Evolutionary conservation across 23 tunicate species (phyloP).

Genomic region (Ciona savignyi): DNA sequence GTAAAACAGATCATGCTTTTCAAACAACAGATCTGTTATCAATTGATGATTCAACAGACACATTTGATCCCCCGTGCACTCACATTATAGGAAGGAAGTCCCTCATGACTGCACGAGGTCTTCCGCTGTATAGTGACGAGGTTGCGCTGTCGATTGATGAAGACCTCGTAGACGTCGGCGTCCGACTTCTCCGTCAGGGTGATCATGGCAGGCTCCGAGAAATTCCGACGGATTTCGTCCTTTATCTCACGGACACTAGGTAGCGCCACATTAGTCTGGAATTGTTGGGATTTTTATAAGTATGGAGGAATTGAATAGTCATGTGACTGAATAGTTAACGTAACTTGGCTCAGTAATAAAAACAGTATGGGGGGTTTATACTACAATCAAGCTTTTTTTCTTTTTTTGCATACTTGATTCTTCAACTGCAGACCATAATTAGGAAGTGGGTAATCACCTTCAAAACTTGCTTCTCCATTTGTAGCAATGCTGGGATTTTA

Average conservation of each 20-base stretch:
- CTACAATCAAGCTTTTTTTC: too few species aligned
- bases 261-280: constrained; percentile 29
- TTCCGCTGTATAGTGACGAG: constrained; percentile 74
- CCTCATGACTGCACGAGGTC: neutral
- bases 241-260: constrained; percentile 65
- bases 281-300: neutral
- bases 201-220: constrained; percentile 81
- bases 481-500: constrained; percentile 74
- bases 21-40: too few species aligned
- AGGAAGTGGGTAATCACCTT: too few species aligned
- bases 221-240: constrained; percentile 74
- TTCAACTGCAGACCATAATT: too few species aligned
- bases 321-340: too few species aligned
- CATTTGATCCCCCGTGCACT: too few species aligned
- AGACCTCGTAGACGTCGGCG: constrained; percentile 73
- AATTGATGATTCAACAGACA: too few species aligned
- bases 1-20: too few species aligned
- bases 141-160: constrained; percentile 67
- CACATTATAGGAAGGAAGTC: neutral
- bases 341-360: too few species aligned
- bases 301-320: neutral
- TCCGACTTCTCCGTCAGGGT: constrained; percentile 42
- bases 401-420: too few species aligned
- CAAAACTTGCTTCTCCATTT: constrained; percentile 76
- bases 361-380: too few species aligned